phyloP scores from a whole-genome alignment of 2,113 vertebrate species.

The Pandion haliaetus region DNA sequence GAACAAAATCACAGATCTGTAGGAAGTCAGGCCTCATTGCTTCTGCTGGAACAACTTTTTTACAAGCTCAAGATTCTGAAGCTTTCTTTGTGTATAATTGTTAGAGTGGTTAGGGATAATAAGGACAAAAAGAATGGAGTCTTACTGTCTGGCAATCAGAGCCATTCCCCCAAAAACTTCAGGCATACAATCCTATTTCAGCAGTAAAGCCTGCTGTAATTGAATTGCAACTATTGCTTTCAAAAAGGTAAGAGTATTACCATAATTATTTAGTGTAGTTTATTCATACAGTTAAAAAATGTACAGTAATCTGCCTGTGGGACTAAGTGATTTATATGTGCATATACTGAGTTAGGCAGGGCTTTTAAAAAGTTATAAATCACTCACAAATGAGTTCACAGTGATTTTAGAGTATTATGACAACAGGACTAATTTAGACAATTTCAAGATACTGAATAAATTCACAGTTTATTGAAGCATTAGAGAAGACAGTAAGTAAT shows the following conservation, averaged over 20 bases:
- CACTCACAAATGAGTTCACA: background rate
- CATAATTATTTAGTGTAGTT: background rate
- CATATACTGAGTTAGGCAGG: rapidly evolving
- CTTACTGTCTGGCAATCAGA: background rate
- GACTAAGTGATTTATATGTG: background rate
- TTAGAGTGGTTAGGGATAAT: background rate
- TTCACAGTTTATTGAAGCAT: slow-evolving; percentile 77
- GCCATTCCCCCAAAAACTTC: background rate
- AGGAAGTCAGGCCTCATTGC: background rate
- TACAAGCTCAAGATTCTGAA: background rate
- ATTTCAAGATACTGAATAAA: slow-evolving; percentile 85
- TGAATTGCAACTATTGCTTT: background rate
- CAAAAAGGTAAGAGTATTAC: background rate
- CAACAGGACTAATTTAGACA: slow-evolving; percentile 77
- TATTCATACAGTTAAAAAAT: background rate
- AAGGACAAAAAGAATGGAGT: background rate
- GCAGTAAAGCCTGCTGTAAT: background rate
- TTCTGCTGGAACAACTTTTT: background rate
- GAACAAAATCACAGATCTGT: background rate
- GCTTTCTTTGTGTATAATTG: background rate
- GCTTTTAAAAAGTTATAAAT: background rate
- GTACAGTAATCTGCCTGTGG: background rate
- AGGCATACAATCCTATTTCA: background rate
- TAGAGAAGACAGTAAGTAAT: slow-evolving; percentile 83
- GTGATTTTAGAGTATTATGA: background rate